Evolutionary conservation across 2,113 vertebrate species (phyloP).

Genomic region (Origma solitaria): DNA sequence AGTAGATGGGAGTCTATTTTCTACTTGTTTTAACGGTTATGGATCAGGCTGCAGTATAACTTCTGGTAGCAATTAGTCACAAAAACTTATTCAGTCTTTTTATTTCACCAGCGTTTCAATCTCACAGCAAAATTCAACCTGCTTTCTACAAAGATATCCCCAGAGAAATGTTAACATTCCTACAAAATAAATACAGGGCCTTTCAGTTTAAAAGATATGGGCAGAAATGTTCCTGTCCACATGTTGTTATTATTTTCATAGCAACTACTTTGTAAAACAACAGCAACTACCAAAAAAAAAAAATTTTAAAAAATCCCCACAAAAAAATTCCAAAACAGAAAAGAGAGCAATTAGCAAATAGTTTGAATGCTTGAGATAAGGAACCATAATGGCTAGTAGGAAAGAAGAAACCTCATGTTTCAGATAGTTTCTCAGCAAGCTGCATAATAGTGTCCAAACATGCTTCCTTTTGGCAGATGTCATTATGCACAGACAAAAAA

Average conservation of each 20-base stretch:
- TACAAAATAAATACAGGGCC: not conserved
- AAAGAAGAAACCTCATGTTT: constrained; percentile 47
- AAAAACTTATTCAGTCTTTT: not conserved
- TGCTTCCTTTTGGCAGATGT: constrained; percentile 52
- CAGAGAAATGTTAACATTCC: not conserved
- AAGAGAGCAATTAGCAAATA: constrained; percentile 56
- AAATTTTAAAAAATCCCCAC: not conserved
- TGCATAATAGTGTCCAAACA: constrained; percentile 24
- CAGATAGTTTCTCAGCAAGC: constrained; percentile 31
- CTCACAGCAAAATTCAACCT: not conserved
- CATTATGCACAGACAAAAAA: constrained; percentile 21
- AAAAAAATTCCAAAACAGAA: not conserved
- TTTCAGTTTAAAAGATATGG: not conserved
- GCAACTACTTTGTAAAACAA: not conserved
- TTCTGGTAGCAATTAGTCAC: not conserved
- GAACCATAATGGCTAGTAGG: constrained; percentile 31
- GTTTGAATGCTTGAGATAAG: constrained; percentile 59
- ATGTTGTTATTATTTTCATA: not conserved
- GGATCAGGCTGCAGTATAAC: not conserved
- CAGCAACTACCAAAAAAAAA: not conserved
- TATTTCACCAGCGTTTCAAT: not conserved
- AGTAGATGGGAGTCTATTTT: not conserved
- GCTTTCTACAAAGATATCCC: not conserved
- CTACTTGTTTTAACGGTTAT: not conserved
- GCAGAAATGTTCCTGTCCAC: not conserved